Evolutionary conservation across 2,113 vertebrate species (phyloP).

Genomic region (Neolamprologus brichardi): DNA sequence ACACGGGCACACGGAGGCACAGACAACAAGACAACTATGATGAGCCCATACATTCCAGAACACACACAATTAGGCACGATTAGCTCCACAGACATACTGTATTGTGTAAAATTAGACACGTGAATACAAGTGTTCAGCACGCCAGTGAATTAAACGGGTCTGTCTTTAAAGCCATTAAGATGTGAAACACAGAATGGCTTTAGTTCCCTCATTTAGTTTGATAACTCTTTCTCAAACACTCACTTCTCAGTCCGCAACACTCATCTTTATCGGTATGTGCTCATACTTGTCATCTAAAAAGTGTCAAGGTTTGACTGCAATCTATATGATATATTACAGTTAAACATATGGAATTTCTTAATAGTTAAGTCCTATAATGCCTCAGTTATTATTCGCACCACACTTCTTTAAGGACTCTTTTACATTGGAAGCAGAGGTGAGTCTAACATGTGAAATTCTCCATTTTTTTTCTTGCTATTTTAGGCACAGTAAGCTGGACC

Average conservation of each 20-base stretch:
- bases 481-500: neutral
- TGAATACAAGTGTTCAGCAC: neutral
- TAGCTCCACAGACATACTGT: constrained; percentile 4
- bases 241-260: neutral
- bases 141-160: constrained; percentile 9
- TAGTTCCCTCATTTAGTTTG: neutral
- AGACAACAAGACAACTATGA: constrained; percentile 44
- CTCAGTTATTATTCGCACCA: neutral
- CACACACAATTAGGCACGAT: constrained; percentile 35
- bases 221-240: neutral
- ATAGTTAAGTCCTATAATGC: neutral
- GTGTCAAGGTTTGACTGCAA: neutral
- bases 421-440: neutral
- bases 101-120: constrained; percentile 26
- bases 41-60: constrained; percentile 37
- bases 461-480: neutral
- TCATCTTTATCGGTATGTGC: neutral
- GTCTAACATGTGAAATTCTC: neutral
- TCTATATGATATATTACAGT: neutral
- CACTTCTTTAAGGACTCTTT: neutral
- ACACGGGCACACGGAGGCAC: constrained; percentile 34
- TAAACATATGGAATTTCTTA: neutral
- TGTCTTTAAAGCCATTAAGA: neutral
- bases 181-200: neutral
- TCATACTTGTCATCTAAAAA: neutral